Conservation (phyloP, 2,888 invertebrate species). For the Caradrina kadenii region DNA sequence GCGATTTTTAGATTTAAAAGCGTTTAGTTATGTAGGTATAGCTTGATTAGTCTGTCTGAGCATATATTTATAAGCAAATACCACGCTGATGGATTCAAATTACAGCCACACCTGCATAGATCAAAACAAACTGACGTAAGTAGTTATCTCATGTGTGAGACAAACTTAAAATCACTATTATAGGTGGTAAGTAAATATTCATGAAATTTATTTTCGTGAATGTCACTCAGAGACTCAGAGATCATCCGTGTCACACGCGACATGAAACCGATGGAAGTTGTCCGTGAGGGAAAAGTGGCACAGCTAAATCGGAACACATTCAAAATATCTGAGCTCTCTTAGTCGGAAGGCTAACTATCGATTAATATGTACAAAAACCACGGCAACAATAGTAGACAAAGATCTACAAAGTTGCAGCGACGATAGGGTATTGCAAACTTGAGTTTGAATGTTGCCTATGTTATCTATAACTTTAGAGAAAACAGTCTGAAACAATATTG, state of each 20-base stretch:
- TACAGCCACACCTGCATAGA: constrained; percentile 11
- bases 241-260: constrained; percentile 31
- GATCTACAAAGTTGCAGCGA: background rate
- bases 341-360: constrained; percentile 7
- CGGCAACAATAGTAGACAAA: background rate
- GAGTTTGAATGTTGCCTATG: background rate
- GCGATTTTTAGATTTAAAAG: background rate
- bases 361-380: constrained; percentile 18
- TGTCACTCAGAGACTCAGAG: constrained; percentile 26
- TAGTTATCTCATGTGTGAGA: background rate
- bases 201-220: constrained; percentile 31
- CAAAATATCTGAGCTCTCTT: constrained; percentile 36
- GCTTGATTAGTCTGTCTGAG: constrained; percentile 6
- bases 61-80: constrained; percentile 21
- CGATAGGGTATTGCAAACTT: constrained; percentile 3
- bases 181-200: constrained; percentile 5
- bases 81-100: constrained; percentile 1
- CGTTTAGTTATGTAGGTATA: background rate
- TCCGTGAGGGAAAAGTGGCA: constrained; percentile 50
- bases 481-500: background rate
- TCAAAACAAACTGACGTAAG: constrained; percentile 21
- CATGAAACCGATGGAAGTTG: constrained; percentile 30
- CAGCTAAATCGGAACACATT: constrained; percentile 58
- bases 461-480: background rate
- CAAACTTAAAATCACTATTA: constrained; percentile 12